Base-by-base conservation (phyloP, 1,140 invertebrate species). In the Saccostrea echinata region DNA sequence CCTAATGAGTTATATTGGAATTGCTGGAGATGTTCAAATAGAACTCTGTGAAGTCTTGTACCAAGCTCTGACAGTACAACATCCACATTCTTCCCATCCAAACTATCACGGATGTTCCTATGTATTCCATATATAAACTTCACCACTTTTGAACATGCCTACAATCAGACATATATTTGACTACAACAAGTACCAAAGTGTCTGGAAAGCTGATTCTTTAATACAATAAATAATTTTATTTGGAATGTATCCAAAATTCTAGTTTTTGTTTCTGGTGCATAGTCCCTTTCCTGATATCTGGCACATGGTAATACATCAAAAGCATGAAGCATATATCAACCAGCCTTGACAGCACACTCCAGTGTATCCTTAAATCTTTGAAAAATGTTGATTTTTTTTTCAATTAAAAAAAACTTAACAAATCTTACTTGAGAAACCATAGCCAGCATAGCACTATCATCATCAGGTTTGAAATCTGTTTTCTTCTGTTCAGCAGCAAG, bases 1-100 rank as follows among this genome's bases (percentile, higher is more conserved):
- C 97, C 99, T 87, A 98, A 97, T 27, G 97, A 98, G 95, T 98
- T 99, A 93, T 99, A 99, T 93, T 98, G 97, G 96, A 98, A 99
- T 92, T 98, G 97, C 90, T 98, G 97, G 64, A 99, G 95, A 95
- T 99, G 99, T 91, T 99, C 98, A 92, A 98, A 98, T 85, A 99
- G 97, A n/a, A 98, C 97, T 87, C 98, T 95, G 95, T 99, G 98
- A 89, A 99, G 97, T 82, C 98, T 95, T 30, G 97, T 96, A 0
- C 98, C 98, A 1, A 99, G 95, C 95, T 99, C 99, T 33, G 97
- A 96, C 18, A 99, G 95, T 6, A 99, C 97, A 35, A 97, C 96
- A 91, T 97, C 97, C 27, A 98, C 96, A 96, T 99, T 99, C 92
- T 98, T 98, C 0, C 98, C 98, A 95, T 99, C 99, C 18, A 99